Evolutionary conservation across 2,797 vertebrate species (phyloP).

Genomic region (Galaxias olidus): DNA sequence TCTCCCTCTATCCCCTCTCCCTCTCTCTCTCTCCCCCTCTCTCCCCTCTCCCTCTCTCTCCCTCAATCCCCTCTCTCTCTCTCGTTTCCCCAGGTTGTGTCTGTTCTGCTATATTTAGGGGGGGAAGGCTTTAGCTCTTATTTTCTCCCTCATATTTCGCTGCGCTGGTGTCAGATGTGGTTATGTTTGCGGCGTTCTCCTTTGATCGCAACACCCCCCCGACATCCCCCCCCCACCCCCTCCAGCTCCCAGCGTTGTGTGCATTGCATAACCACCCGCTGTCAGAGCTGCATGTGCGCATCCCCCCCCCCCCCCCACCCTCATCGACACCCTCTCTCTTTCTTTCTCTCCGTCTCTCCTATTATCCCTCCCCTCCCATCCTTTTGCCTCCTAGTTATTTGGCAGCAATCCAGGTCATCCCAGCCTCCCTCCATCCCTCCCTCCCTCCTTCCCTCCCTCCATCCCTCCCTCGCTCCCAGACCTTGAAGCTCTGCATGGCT

Average conservation of each 20-base stretch:
- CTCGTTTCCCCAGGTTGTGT: not conserved
- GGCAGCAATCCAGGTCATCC: slow-evolving; percentile 3
- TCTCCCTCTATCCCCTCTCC: slow-evolving; percentile 12
- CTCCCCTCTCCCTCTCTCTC: not conserved
- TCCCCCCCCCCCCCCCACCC: slow-evolving; percentile 1
- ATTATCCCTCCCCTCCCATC: slow-evolving; percentile 16
- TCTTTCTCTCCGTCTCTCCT: slow-evolving; percentile 16
- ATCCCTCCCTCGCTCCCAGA: not conserved
- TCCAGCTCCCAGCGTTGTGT: slow-evolving; percentile 46
- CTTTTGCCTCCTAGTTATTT: slow-evolving; percentile 22
- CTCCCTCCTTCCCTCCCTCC: slow-evolving; percentile 14
- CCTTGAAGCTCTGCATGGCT: not conserved
- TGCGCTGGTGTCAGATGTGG: slow-evolving; percentile 47
- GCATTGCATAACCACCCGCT: slow-evolving; percentile 65
- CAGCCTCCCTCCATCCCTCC: slow-evolving; percentile 36
- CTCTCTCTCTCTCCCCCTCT: slow-evolving; percentile 26
- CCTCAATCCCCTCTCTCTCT: too few species aligned
- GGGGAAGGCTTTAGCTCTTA: slow-evolving; percentile 5
- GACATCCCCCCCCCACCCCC: slow-evolving; percentile 5
- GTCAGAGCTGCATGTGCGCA: slow-evolving; percentile 36
- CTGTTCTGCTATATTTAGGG: slow-evolving; percentile 35
- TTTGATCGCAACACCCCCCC: slow-evolving; percentile 50
- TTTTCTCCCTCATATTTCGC: slow-evolving; percentile 32
- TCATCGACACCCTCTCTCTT: not conserved
- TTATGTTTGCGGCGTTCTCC: slow-evolving; percentile 54